These are phyloP conservation scores for human (Homo sapiens) DNA, from an alignment of 2,113 vertebrate genomes.

Conservation along the genomic window DNA sequence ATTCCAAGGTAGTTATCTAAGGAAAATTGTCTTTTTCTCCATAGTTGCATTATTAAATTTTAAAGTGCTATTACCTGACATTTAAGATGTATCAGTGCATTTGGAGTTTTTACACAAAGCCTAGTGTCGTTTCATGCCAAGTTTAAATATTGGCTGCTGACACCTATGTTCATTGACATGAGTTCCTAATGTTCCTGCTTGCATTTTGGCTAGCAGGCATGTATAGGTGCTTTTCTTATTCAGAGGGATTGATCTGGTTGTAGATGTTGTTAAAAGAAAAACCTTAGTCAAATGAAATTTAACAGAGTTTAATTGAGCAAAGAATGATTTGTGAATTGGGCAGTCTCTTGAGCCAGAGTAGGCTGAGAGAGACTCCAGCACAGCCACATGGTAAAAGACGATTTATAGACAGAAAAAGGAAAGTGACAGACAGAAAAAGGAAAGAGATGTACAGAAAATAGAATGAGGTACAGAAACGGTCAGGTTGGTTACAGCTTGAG, in stretches of 20 bases:
- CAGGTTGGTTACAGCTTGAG: too few relatives aligned
- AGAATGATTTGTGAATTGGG: too few relatives aligned
- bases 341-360: too few relatives aligned
- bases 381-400: too few relatives aligned
- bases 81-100: not conserved
- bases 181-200: not conserved
- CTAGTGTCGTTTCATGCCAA: not conserved
- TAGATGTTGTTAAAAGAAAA: not conserved
- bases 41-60: not conserved
- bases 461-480: too few relatives aligned
- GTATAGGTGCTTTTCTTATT: not conserved
- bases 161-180: not conserved
- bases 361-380: too few relatives aligned
- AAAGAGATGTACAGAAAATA: too few relatives aligned
- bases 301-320: too few relatives aligned
- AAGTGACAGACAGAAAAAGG: too few relatives aligned
- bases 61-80: not conserved
- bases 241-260: not conserved
- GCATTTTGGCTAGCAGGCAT: not conserved
- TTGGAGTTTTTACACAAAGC: not conserved
- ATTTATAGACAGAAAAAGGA: too few relatives aligned
- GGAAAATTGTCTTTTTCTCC: not conserved
- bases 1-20: not conserved
- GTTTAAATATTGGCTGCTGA: not conserved
- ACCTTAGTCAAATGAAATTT: not conserved